Evolutionary conservation across 2,797 vertebrate genomes (phyloP).

Genomic region (Chromobotia macracanthus): DNA sequence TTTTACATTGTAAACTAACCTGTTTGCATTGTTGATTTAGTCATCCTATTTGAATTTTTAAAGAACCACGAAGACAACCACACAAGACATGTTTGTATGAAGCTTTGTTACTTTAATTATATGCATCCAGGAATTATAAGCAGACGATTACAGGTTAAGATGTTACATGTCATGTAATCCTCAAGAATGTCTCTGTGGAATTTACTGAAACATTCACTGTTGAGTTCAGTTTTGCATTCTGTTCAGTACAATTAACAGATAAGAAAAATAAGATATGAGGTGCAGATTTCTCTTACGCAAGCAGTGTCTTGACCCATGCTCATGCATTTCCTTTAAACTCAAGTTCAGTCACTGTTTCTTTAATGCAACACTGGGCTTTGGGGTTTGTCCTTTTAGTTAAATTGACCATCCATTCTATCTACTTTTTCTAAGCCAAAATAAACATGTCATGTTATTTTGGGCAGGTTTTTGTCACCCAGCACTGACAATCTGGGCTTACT

Average conservation of each 20-base stretch:
- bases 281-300: conserved; percentile 5
- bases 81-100: neutral
- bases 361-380: conserved; percentile 54
- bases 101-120: neutral
- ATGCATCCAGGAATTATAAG: neutral
- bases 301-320: conserved; percentile 49
- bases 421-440: conserved; percentile 59
- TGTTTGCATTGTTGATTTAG: conserved; percentile 26
- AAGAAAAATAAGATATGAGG: neutral
- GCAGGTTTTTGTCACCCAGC: conserved; percentile 4
- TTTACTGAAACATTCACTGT: neutral
- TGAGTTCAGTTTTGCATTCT: neutral
- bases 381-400: conserved; percentile 50
- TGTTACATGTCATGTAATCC: neutral
- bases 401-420: conserved; percentile 41
- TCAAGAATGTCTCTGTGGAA: neutral
- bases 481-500: neutral
- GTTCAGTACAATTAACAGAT: neutral
- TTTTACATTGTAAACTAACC: conserved; percentile 41
- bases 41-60: conserved; percentile 7
- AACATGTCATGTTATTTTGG: conserved; percentile 52
- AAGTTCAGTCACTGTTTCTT: conserved; percentile 29
- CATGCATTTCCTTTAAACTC: neutral
- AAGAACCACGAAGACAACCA: neutral
- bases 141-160: neutral